These are phyloP conservation scores for Galemys pyrenaicus DNA, from an alignment of 2,113 vertebrate genomes.

Conservation along the genomic window DNA sequence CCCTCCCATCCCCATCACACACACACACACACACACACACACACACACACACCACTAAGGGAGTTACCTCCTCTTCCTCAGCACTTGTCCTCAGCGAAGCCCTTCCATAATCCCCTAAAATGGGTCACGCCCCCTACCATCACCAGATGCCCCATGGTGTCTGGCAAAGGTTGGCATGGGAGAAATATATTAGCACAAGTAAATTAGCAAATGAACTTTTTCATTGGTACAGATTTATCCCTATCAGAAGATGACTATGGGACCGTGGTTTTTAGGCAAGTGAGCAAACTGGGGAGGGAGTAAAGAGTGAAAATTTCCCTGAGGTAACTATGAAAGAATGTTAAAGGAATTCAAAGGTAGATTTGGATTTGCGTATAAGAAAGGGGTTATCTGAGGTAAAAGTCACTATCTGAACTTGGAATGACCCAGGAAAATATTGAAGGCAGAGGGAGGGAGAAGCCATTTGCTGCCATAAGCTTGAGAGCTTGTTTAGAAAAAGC, in stretches of 20 bases:
- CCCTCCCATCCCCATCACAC: no score
- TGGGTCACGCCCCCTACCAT: not conserved
- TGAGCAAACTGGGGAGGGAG: not conserved
- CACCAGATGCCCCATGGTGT: rapidly evolving
- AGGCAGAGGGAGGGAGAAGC: not conserved
- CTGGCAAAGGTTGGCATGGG: not conserved
- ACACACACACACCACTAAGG: not conserved
- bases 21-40: no score
- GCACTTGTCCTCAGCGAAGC: not conserved
- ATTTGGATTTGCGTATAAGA: not conserved
- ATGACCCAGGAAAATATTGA: not conserved
- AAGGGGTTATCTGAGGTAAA: constrained; percentile 35
- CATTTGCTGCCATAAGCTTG: not conserved
- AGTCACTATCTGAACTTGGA: constrained; percentile 30
- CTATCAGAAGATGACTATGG: not conserved
- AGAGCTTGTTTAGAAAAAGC: not conserved
- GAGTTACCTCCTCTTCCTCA: not conserved
- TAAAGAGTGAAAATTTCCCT: not conserved
- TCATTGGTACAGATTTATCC: not conserved
- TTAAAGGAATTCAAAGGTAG: constrained; percentile 30
- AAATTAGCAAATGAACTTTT: not conserved
- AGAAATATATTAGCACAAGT: not conserved
- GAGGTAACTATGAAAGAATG: constrained; percentile 5
- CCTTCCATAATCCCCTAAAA: not conserved
- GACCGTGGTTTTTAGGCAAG: not conserved